Evolutionary conservation across 2,888 invertebrate species (phyloP), one percentile per base, ranked within the genome.

Genomic region (Galeopsomyia nigrocyanea): DNA sequence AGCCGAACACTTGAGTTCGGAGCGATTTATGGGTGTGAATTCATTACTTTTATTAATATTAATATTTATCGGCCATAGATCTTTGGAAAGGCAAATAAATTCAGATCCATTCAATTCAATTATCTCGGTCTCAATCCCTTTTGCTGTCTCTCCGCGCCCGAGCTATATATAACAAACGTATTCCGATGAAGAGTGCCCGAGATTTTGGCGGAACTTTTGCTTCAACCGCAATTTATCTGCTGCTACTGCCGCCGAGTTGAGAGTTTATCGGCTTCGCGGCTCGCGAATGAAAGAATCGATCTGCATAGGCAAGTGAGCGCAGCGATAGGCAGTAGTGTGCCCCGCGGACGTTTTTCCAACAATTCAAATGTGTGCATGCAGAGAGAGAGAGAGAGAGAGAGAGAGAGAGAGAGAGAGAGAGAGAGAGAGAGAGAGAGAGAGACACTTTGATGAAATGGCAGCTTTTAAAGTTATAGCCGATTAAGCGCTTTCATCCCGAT

Each of bases 161-260:
- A 19, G n/a, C 19, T 3, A 5, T 61, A 49, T 49, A n/a, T n/a
- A n/a, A n/a, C n/a, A n/a, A 61, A 21, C 1, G 3, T 14, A 21
- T 61, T 21, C 47, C 17, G 60, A 69, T 63, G 63, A 69, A 63
- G 49, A 69, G 56, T 69, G 56, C 17, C 69, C n/a, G 62, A 39
- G 56, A 68, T 68, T 68, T 60, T 19, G 55, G 61, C 14, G 16
- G 19, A 69, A 66, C 61, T 71, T 71, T 71, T 71, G 65, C 66
- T 71, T 71, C 65, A 61, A 47, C 7, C 26, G 71, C 66, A 71
- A 71, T 66, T 71, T 66, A 71, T 53, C 57, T 58, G 58, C 26
- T 26, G 26, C 57, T 58, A 51, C 26, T 26, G 26, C 5, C 26
- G 19, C 10, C 50, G 51, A 63, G 49, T 21, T 17, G 46, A 26